These are phyloP conservation scores for Sebastiscus tertius DNA, from an alignment of 2,797 vertebrate species.

Conservation along the genomic window DNA sequence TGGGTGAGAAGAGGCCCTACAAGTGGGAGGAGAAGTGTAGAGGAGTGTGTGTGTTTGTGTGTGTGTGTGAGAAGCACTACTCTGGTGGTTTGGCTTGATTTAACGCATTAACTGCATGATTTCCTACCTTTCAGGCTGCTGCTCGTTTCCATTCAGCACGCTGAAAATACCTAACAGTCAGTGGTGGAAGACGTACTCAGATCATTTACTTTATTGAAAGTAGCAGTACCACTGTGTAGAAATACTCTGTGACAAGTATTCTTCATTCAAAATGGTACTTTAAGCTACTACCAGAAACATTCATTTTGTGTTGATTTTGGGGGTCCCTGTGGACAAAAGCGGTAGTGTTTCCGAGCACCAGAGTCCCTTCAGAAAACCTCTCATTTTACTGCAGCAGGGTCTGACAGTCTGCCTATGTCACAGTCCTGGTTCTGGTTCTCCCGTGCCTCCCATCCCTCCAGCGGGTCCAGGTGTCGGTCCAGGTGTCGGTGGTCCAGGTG, in stretches of 20 bases:
- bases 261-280: neutral
- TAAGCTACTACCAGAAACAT: no score
- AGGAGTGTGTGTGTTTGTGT: slow-evolving; percentile 12
- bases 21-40: slow-evolving; percentile 47
- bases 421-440: no score
- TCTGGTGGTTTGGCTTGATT: slow-evolving; percentile 15
- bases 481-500: no score
- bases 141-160: neutral
- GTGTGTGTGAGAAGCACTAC: neutral
- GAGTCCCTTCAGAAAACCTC: no score
- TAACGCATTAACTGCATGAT: slow-evolving; percentile 3
- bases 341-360: no score
- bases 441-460: no score
- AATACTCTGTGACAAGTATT: neutral
- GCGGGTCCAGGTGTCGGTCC: no score
- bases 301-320: no score
- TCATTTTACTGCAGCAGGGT: no score
- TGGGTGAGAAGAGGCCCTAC: slow-evolving; percentile 54
- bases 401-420: no score
- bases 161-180: neutral
- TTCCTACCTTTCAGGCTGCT: neutral
- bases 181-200: neutral
- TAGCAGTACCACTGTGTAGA: neutral
- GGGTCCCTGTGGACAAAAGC: no score
- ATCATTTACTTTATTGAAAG: neutral